Evolutionary conservation across 2,113 vertebrate genomes (phyloP).

Genomic region (Symphodus melops): DNA sequence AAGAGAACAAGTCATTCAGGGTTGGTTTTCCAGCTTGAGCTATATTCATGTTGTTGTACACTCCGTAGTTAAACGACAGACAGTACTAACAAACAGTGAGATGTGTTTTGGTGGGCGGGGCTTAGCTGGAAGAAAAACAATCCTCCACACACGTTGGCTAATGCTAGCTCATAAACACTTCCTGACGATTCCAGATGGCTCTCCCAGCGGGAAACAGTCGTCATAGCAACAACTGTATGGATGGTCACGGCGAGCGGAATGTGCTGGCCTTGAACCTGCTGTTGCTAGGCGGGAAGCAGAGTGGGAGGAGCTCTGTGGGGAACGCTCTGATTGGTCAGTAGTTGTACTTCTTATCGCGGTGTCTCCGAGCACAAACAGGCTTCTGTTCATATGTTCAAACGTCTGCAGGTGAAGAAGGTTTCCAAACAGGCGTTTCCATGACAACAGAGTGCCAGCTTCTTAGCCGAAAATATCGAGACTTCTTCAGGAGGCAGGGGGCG

Average conservation of each 20-base stretch:
- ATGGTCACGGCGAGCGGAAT: conserved; percentile 9
- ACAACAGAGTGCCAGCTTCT: conserved; percentile 71
- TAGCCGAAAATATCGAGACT: conserved; percentile 61
- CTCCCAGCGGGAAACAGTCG: fast-evolving
- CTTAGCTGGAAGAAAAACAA: too few species aligned
- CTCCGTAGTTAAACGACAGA: too few species aligned
- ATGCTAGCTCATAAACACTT: not conserved
- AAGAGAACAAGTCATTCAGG: too few species aligned
- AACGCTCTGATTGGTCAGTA: conserved; percentile 85
- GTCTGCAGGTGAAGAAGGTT: conserved; percentile 78
- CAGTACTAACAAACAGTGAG: too few species aligned
- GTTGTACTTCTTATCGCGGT: too few species aligned
- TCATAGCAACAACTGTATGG: not conserved
- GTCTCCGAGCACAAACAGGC: too few species aligned
- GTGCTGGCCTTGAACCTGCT: conserved; percentile 82
- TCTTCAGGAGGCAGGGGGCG: conserved; percentile 72
- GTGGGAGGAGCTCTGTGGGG: conserved; percentile 87
- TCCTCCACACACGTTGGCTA: too few species aligned
- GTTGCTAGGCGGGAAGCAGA: conserved; percentile 85
- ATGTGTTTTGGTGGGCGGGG: too few species aligned
- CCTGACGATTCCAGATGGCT: conserved; percentile 6
- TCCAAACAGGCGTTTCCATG: conserved; percentile 76
- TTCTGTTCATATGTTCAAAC: too few species aligned
- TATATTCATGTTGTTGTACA: too few species aligned
- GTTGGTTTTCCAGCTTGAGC: too few species aligned